Evolutionary conservation across 1,140 invertebrate species (phyloP).

Genomic region (Drosophila triauraria): DNA sequence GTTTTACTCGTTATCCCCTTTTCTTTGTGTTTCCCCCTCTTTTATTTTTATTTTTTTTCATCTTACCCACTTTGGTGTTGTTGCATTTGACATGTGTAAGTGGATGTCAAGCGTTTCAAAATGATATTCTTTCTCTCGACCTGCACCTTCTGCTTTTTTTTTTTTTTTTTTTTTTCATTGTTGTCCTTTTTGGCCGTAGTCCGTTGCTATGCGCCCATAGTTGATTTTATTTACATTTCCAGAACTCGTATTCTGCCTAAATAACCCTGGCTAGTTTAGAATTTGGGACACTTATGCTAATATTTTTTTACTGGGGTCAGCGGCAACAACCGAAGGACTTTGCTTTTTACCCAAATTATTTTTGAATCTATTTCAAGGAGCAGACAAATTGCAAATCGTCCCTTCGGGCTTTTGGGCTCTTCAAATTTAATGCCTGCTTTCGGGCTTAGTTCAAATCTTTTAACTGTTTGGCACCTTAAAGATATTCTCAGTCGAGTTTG

Average conservation of each 20-base stretch:
- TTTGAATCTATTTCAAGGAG: conserved; percentile 47
- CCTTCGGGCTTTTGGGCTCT: conserved; percentile 32
- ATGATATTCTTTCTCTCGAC: conserved; percentile 72
- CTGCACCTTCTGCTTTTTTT: conserved; percentile 65
- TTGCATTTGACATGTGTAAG: conserved; percentile 82
- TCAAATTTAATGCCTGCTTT: conserved; percentile 40
- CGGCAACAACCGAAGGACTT: conserved; percentile 45
- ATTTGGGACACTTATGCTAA: conserved; percentile 73
- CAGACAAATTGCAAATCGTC: conserved; percentile 65
- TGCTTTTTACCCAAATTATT: conserved; percentile 40
- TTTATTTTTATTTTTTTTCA: background rate
- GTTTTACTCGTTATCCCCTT: conserved; percentile 70
- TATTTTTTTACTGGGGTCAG: conserved; percentile 69
- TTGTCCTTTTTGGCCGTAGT: conserved; percentile 19
- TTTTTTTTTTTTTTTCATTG: conserved; percentile 52
- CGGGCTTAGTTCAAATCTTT: conserved; percentile 12
- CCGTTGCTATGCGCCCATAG: conserved; percentile 43
- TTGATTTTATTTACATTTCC: conserved; percentile 83
- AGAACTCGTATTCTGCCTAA: conserved; percentile 60
- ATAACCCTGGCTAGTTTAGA: conserved; percentile 22
- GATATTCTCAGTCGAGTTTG: background rate
- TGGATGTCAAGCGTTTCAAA: conserved; percentile 78
- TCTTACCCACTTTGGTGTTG: conserved; percentile 47
- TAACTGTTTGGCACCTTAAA: conserved; percentile 22
- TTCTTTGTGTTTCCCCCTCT: conserved; percentile 23